Conservation (phyloP, 2,113 vertebrate genomes). For the Mesocricetus auratus region DNA sequence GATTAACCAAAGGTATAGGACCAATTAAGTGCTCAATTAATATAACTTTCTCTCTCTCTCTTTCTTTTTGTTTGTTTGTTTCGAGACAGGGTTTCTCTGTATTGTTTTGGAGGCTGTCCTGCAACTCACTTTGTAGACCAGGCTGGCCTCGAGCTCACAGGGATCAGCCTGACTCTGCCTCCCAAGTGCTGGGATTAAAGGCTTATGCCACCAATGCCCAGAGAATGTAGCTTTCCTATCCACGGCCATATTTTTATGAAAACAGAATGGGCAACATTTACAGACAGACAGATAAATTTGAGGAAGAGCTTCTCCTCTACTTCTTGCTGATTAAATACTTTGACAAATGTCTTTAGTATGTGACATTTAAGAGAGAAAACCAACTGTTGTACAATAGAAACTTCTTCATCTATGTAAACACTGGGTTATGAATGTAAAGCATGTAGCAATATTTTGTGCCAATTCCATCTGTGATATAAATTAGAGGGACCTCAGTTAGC, state of each 20-base stretch:
- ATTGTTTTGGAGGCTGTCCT: too few relatives aligned
- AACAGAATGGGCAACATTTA: slow-evolving; percentile 21
- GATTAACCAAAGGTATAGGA: neutral
- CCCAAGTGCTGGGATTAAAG: too few relatives aligned
- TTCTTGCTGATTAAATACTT: slow-evolving; percentile 46
- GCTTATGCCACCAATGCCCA: too few relatives aligned
- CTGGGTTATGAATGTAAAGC: slow-evolving; percentile 77
- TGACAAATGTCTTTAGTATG: slow-evolving; percentile 70
- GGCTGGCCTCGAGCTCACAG: too few relatives aligned
- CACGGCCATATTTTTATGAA: neutral
- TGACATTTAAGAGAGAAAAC: slow-evolving; percentile 77
- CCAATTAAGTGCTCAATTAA: slow-evolving; percentile 24
- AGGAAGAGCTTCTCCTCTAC: slow-evolving; percentile 29
- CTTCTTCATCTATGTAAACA: slow-evolving; percentile 74
- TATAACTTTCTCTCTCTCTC: neutral
- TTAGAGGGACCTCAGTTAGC: slow-evolving; percentile 77
- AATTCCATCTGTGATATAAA: slow-evolving; percentile 78
- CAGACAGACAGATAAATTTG: slow-evolving; percentile 28
- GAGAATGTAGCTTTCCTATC: neutral
- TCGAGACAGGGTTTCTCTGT: too few relatives aligned
- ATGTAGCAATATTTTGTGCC: slow-evolving; percentile 77
- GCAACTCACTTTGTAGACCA: too few relatives aligned
- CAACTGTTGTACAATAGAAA: slow-evolving; percentile 79
- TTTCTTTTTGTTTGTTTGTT: too few relatives aligned
- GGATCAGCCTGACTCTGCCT: too few relatives aligned